A percentile compares a stretch with the other conserved stretches of the same genome.
Evolutionary conservation across 2,797 vertebrate genomes (phyloP).

Genomic region (Scyliorhinus canicula): DNA sequence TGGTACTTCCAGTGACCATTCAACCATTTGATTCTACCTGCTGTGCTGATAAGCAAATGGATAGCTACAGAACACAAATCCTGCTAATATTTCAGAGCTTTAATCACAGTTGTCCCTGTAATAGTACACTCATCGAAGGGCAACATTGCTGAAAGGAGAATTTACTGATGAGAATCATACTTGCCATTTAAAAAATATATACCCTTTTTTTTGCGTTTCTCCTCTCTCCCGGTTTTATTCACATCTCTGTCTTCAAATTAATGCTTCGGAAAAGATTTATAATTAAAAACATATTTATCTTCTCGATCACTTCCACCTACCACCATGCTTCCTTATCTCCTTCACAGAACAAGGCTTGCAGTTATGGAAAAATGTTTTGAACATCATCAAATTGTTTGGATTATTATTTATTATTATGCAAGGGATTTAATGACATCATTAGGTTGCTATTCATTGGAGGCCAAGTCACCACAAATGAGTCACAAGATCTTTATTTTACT

Average conservation of each 20-base stretch:
- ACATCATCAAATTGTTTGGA: not conserved
- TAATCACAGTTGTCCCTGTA: not conserved
- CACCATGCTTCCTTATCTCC: not conserved
- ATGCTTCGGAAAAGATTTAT: not conserved
- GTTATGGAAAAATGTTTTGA: not conserved
- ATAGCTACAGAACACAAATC: conserved; percentile 4
- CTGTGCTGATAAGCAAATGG: not conserved
- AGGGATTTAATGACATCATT: not conserved
- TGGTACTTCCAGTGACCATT: conserved; percentile 39
- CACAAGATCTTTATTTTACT: not conserved
- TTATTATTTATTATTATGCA: not conserved
- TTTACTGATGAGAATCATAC: not conserved
- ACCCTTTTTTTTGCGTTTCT: not conserved
- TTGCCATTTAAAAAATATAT: not conserved
- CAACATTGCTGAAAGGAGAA: not conserved
- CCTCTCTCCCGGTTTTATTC: not conserved
- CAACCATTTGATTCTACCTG: not conserved
- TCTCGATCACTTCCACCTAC: not conserved
- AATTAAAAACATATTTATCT: not conserved
- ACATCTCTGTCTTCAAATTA: not conserved
- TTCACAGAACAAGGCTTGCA: too few species aligned
- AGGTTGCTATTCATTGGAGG: not conserved
- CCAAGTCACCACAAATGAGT: not conserved
- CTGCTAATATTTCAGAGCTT: not conserved
- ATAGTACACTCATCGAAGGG: not conserved